Evolutionary conservation across 2,797 vertebrate genomes (phyloP).

Genomic region (Triplophysa bombifrons): DNA sequence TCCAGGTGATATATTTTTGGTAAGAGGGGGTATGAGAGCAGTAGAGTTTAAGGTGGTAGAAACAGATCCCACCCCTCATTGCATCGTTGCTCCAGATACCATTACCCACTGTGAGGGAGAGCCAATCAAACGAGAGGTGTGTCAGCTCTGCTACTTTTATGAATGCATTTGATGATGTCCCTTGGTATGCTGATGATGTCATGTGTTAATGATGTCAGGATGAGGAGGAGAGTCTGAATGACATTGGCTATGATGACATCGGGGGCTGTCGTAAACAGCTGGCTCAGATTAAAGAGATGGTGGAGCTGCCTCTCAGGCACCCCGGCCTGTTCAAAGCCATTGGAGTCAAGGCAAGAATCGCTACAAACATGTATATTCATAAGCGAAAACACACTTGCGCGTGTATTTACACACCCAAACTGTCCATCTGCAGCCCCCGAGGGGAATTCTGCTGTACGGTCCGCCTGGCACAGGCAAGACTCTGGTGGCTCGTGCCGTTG

Average conservation of each 20-base stretch:
- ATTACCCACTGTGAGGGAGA: constrained; percentile 70
- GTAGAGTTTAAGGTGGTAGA: constrained; percentile 72
- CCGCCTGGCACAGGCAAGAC: constrained; percentile 80
- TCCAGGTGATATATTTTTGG: constrained; percentile 67
- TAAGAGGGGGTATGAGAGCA: constrained; percentile 68
- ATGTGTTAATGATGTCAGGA: constrained; percentile 52
- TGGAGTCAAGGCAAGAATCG: constrained; percentile 65
- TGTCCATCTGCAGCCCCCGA: constrained; percentile 68
- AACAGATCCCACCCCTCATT: constrained; percentile 66
- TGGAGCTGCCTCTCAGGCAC: constrained; percentile 69
- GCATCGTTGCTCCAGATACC: constrained; percentile 70
- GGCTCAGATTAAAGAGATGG: constrained; percentile 74
- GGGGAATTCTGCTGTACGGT: constrained; percentile 78
- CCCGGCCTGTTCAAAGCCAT: constrained; percentile 71
- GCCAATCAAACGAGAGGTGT: constrained; percentile 70
- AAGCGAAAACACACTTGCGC: background rate
- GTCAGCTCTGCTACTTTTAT: background rate
- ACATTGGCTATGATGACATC: constrained; percentile 71
- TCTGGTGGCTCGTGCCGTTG: constrained; percentile 78
- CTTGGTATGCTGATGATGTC: background rate
- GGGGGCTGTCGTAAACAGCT: constrained; percentile 70
- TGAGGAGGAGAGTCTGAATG: constrained; percentile 69
- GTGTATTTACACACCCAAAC: constrained; percentile 1
- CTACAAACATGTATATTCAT: background rate
- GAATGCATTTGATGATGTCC: background rate